phyloP scores from a whole-genome alignment of 1,140 invertebrate genomes.

The Ips nitidus region DNA sequence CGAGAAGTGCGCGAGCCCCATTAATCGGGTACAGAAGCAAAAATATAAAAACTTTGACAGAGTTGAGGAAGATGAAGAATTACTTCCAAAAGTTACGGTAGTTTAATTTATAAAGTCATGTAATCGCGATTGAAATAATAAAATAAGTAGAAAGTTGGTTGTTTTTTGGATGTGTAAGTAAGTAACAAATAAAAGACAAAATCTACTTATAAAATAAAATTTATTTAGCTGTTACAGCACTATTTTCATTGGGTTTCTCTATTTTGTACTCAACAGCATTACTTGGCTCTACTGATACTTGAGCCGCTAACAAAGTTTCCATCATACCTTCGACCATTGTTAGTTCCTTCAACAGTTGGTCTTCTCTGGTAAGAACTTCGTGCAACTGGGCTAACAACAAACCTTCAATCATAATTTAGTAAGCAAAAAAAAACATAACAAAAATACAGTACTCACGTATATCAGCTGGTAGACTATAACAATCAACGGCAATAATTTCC shows the following conservation, averaged over 20 bases:
- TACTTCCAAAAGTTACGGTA: no score
- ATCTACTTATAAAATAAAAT: neutral
- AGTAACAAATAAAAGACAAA: no score
- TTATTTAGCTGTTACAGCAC: neutral
- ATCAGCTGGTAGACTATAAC: slow-evolving; percentile 59
- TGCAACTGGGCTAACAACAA: slow-evolving; percentile 61
- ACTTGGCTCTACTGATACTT: slow-evolving; percentile 19
- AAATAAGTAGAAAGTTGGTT: no score
- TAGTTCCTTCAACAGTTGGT: slow-evolving; percentile 63
- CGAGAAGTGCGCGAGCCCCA: no score
- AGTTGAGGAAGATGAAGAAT: no score
- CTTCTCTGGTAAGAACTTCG: slow-evolving; percentile 66
- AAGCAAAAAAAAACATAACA: no score
- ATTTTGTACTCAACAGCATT: slow-evolving; percentile 14
- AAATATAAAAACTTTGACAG: no score
- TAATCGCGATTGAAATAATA: no score
- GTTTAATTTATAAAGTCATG: no score
- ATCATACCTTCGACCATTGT: slow-evolving; percentile 69
- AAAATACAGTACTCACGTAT: slow-evolving; percentile 52
- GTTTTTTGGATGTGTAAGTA: no score
- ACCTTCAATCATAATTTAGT: neutral
- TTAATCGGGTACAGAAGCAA: no score
- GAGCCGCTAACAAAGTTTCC: slow-evolving; percentile 62
- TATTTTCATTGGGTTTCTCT: slow-evolving; percentile 10
- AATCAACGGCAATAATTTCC: slow-evolving; percentile 68